Conservation (phyloP, 2,888 invertebrate genomes). For the Platerodrilus igneus region DNA sequence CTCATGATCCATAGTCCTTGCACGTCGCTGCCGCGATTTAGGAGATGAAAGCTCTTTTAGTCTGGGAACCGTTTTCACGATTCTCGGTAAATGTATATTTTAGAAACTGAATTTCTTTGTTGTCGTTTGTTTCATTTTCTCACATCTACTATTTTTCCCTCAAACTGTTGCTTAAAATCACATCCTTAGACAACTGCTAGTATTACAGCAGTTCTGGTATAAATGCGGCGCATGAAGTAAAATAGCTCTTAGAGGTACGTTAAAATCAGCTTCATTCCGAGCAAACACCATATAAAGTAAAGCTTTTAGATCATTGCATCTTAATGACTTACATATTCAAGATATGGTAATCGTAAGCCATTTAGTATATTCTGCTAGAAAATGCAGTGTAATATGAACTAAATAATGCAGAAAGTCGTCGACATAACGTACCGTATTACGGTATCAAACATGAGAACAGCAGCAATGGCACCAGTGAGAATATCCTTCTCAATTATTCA, state of each 20-base stretch:
- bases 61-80: slow-evolving; percentile 21
- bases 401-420: slow-evolving; percentile 35
- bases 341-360: slow-evolving; percentile 24
- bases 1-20: slow-evolving; percentile 24
- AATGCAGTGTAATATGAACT: slow-evolving; percentile 36
- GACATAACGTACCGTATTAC: slow-evolving; percentile 31
- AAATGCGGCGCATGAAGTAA: too few relatives aligned
- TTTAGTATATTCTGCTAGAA: slow-evolving; percentile 23
- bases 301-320: too few relatives aligned
- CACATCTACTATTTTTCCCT: too few relatives aligned
- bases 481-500: slow-evolving; percentile 46
- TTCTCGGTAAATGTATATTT: slow-evolving; percentile 16
- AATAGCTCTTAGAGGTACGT: too few relatives aligned
- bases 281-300: too few relatives aligned
- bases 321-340: slow-evolving; percentile 20
- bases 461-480: slow-evolving; percentile 45
- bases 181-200: too few relatives aligned
- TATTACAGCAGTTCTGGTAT: too few relatives aligned
- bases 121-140: too few relatives aligned
- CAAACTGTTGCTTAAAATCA: too few relatives aligned
- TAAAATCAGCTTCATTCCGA: too few relatives aligned
- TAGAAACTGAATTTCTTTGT: slow-evolving; percentile 20
- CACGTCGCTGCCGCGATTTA: slow-evolving; percentile 25
- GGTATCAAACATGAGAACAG: slow-evolving; percentile 30
- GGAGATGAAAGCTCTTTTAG: slow-evolving; percentile 24